These are phyloP conservation scores for Scleropages formosus DNA, from an alignment of 2,797 vertebrate genomes.

Conservation along the genomic window DNA sequence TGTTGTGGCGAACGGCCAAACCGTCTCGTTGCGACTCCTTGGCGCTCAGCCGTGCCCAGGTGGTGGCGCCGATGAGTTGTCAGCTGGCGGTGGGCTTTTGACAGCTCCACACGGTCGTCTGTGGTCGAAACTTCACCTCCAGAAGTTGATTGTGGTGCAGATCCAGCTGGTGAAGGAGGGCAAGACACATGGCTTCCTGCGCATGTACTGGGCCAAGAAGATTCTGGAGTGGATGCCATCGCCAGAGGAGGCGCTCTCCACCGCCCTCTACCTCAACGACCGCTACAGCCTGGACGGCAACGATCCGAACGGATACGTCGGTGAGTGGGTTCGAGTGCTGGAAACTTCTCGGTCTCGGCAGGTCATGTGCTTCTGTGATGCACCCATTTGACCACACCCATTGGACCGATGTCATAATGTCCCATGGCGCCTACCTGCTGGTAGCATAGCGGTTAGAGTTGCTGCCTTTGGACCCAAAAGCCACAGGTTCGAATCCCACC, in stretches of 20 bases:
- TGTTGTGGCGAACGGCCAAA: no score
- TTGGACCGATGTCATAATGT: neutral
- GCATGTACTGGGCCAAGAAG: constrained; percentile 96
- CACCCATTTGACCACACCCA: neutral
- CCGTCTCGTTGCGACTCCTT: no score
- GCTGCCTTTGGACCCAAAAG: no score
- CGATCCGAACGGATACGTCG: constrained; percentile 86
- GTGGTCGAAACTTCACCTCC: no score
- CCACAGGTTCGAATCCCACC: no score
- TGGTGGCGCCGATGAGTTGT: neutral
- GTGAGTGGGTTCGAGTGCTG: constrained; percentile 55
- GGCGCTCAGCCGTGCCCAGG: neutral
- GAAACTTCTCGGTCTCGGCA: no score
- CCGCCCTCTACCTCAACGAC: constrained; percentile 83
- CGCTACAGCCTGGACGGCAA: constrained; percentile 80
- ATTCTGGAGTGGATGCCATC: constrained; percentile 86
- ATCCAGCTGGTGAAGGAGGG: constrained; percentile 79
- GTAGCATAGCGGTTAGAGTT: no score
- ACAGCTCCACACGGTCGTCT: no score
- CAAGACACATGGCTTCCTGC: constrained; percentile 85
- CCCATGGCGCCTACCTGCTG: no score
- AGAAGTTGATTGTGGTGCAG: no score
- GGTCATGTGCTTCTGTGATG: no score
- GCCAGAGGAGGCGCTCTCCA: constrained; percentile 79
- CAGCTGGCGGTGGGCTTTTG: neutral